Conservation (phyloP, 2,113 vertebrate species). For the Nothocercus julius region DNA sequence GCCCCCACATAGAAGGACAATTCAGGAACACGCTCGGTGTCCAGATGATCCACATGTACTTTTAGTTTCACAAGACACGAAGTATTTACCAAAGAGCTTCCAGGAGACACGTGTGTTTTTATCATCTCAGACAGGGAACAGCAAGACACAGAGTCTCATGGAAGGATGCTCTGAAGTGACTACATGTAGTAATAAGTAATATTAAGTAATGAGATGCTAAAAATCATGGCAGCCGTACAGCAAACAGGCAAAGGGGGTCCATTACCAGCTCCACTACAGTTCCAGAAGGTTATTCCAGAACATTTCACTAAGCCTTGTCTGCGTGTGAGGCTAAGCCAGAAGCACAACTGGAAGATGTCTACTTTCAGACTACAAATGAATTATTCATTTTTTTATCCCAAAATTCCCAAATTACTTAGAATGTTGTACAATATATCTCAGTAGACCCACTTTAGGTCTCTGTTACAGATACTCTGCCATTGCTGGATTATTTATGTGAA, state of each 20-base stretch:
- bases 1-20: fast-evolving
- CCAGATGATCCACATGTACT: not conserved
- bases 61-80: not conserved
- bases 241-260: not conserved
- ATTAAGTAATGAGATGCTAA: constrained; percentile 39
- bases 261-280: not conserved
- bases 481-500: not conserved
- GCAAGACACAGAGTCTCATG: not conserved
- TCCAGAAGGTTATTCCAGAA: not conserved
- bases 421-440: not conserved
- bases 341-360: not conserved
- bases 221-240: constrained; percentile 9
- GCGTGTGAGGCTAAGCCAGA: not conserved
- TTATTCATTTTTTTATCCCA: not conserved
- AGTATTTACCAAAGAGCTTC: constrained; percentile 4
- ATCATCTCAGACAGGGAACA: constrained; percentile 1
- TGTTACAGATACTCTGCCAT: not conserved
- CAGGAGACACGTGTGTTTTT: not conserved
- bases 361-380: not conserved
- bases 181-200: no score
- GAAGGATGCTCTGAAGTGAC: constrained; percentile 35
- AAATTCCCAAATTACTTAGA: not conserved
- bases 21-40: not conserved
- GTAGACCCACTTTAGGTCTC: not conserved
- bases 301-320: not conserved